Evolutionary conservation across 2,888 invertebrate genomes (phyloP).

Genomic region (Tubulanus polymorphus): DNA sequence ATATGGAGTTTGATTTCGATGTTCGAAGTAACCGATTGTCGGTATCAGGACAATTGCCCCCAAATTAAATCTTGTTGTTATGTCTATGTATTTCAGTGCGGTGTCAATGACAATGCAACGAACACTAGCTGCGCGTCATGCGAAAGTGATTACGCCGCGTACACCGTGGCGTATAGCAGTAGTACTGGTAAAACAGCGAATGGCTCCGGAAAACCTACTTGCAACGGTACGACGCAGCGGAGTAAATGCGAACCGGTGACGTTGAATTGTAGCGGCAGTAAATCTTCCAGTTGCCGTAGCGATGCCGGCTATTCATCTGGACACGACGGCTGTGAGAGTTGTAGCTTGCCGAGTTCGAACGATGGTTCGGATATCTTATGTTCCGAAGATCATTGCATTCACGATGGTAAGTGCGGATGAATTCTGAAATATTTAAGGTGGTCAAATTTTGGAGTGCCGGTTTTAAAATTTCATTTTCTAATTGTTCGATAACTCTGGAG

Average conservation of each 20-base stretch:
- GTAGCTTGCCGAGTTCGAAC: slow-evolving; percentile 77
- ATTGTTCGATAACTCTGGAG: too few species aligned
- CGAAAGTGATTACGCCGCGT: background rate
- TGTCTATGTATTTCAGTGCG: slow-evolving; percentile 3
- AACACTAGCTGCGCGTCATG: background rate
- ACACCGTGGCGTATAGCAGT: background rate
- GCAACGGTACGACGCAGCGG: background rate
- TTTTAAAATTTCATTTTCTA: too few species aligned
- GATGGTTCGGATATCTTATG: slow-evolving; percentile 88
- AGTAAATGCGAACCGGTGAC: background rate
- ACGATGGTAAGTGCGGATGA: slow-evolving; percentile 60
- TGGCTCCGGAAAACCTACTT: background rate
- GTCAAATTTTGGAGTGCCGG: too few species aligned
- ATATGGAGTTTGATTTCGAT: too few species aligned
- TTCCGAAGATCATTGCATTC: slow-evolving; percentile 82
- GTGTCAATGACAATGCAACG: background rate
- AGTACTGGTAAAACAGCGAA: background rate
- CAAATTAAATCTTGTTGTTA: too few species aligned
- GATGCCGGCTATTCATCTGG: slow-evolving; percentile 89
- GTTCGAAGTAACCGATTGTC: too few species aligned
- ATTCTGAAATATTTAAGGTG: too few species aligned
- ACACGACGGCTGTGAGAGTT: slow-evolving; percentile 66
- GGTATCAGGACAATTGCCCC: too few species aligned
- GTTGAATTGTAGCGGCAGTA: background rate
- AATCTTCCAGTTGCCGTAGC: slow-evolving; percentile 49